A percentile compares a stretch with the other conserved stretches of the same genome.
Conservation (phyloP, 1,140 invertebrate genomes). For the Lysiphlebus fabarum region DNA sequence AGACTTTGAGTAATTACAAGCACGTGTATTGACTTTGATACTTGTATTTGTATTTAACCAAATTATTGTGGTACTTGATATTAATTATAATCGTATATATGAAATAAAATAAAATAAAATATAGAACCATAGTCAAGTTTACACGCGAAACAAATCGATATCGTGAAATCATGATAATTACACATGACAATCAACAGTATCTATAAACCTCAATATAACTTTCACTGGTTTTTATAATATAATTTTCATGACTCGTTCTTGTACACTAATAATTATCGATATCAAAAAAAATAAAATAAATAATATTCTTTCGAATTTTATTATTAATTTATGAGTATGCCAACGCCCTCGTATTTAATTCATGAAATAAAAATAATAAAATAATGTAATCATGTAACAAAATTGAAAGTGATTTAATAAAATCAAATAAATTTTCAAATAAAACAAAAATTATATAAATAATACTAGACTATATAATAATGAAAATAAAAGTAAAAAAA, state of each 20-base stretch:
- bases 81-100: not conserved
- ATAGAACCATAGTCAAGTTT: constrained; percentile 1
- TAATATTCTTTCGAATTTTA: too few species aligned
- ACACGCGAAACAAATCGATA: not conserved
- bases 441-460: too few species aligned
- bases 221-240: constrained; percentile 19
- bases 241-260: not conserved
- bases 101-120: not conserved
- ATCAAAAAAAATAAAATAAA: too few species aligned
- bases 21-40: constrained; percentile 9
- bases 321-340: too few species aligned
- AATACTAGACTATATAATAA: too few species aligned
- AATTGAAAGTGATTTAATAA: too few species aligned
- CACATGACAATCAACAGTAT: constrained; percentile 19
- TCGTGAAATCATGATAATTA: constrained; percentile 14
- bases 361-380: too few species aligned
- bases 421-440: too few species aligned
- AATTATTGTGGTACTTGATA: not conserved
- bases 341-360: too few species aligned
- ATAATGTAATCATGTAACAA: too few species aligned
- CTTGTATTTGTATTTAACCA: not conserved
- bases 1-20: constrained; percentile 10
- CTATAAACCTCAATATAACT: constrained; percentile 1
- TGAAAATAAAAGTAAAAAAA: too few species aligned
- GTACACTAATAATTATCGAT: too few species aligned